phyloP scores from a whole-genome alignment of 53 echinoderm and acorn worm species.

The Patiria pectinifera region DNA sequence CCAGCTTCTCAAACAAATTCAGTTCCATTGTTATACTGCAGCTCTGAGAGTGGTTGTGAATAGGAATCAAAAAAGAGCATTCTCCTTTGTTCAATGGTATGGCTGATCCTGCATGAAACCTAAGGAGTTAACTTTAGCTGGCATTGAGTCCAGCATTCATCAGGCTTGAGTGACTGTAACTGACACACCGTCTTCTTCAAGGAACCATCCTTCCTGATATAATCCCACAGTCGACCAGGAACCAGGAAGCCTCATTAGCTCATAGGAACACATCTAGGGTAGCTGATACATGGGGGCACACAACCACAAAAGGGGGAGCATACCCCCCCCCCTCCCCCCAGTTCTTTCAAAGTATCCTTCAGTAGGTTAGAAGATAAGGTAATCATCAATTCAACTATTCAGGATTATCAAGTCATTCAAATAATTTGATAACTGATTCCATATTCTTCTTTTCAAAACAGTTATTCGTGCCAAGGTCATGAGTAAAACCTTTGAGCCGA shows the following conservation, averaged over 20 bases:
- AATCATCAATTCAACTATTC: too few species aligned
- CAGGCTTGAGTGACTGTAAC: constrained; percentile 8
- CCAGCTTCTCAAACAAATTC: too few species aligned
- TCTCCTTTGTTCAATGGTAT: constrained; percentile 3
- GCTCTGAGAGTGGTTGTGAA: neutral
- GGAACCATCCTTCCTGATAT: neutral
- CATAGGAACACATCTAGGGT: too few species aligned
- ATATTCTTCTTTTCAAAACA: neutral
- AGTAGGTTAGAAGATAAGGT: too few species aligned
- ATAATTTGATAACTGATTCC: neutral
- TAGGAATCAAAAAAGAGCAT: constrained; percentile 10
- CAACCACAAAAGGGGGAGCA: too few species aligned
- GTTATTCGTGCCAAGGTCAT: constrained; percentile 62
- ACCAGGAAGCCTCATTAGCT: too few species aligned
- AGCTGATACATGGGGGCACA: too few species aligned
- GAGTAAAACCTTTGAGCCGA: constrained; percentile 61
- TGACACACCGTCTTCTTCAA: neutral
- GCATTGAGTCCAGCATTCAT: constrained; percentile 8
- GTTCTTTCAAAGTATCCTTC: too few species aligned
- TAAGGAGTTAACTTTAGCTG: neutral
- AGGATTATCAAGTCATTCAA: neutral
- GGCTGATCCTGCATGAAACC: constrained; percentile 7
- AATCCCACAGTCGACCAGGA: too few species aligned
- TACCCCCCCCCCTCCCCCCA: too few species aligned
- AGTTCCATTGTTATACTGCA: too few species aligned